Evolutionary conservation across 1,140 invertebrate genomes (phyloP).

Genomic region (Brachionus rubens): DNA sequence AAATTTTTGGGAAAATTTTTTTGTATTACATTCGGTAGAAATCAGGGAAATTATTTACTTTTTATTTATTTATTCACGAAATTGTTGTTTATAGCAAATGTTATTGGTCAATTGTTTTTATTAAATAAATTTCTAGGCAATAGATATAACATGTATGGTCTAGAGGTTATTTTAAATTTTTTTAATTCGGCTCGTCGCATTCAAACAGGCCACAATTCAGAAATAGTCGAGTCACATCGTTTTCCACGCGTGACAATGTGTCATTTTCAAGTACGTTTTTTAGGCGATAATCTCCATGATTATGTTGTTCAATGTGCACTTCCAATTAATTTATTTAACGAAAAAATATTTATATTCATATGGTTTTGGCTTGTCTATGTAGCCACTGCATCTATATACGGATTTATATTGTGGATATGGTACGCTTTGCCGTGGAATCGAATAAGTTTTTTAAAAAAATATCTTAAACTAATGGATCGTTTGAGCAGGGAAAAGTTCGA

Average conservation of each 20-base stretch:
- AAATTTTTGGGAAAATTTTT: conserved; percentile 52
- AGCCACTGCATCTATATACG: conserved; percentile 59
- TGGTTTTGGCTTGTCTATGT: conserved; percentile 66
- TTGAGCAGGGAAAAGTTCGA: conserved; percentile 53
- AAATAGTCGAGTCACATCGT: conserved; percentile 53
- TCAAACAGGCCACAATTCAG: not conserved
- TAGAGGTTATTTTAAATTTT: conserved; percentile 60
- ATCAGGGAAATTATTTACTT: conserved; percentile 63
- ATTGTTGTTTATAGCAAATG: conserved; percentile 62
- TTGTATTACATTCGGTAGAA: conserved; percentile 55
- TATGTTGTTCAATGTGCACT: conserved; percentile 64
- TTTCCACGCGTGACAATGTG: conserved; percentile 64
- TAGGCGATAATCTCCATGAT: conserved; percentile 61
- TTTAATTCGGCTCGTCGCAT: conserved; percentile 16
- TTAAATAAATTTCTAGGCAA: conserved; percentile 63
- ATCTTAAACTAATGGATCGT: conserved; percentile 58
- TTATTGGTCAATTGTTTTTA: conserved; percentile 63
- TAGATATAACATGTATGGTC: conserved; percentile 62
- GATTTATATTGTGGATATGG: conserved; percentile 56
- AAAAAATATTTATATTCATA: conserved; percentile 64
- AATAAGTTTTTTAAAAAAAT: conserved; percentile 59
- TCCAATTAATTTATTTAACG: conserved; percentile 65
- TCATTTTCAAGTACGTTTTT: conserved; percentile 63
- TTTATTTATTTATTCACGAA: conserved; percentile 63
- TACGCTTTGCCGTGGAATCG: conserved; percentile 50